Conservation (phyloP, 2,888 invertebrate genomes). For the Criorhina ranunculi region DNA sequence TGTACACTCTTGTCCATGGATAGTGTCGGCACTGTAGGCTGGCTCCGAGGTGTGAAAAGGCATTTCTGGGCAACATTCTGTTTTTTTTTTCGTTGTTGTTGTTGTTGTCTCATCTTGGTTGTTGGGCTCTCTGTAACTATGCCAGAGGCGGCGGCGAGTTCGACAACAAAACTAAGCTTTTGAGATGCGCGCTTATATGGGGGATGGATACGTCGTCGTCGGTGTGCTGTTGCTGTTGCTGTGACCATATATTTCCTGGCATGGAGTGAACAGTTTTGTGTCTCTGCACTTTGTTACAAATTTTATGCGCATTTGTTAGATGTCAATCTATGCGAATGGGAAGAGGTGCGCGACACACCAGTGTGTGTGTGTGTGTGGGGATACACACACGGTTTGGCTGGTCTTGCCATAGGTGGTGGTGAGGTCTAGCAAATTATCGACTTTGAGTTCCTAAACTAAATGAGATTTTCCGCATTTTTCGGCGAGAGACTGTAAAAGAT, state of each 20-base stretch:
- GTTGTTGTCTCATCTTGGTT: slow-evolving; percentile 25
- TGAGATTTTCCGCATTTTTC: slow-evolving; percentile 73
- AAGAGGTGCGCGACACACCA: slow-evolving; percentile 44
- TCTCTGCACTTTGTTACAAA: slow-evolving; percentile 75
- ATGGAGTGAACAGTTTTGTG: slow-evolving; percentile 71
- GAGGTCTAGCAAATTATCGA: slow-evolving; percentile 69
- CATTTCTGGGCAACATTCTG: slow-evolving; percentile 72
- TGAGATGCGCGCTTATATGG: slow-evolving; percentile 73
- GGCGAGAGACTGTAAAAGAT: slow-evolving; percentile 62
- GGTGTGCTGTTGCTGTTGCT: slow-evolving; percentile 51
- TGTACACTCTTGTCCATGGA: slow-evolving; percentile 22
- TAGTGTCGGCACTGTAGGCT: slow-evolving; percentile 16
- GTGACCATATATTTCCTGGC: slow-evolving; percentile 70
- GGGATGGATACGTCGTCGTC: slow-evolving; percentile 54
- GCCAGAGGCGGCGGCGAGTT: slow-evolving; percentile 55
- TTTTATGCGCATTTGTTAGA: slow-evolving; percentile 77
- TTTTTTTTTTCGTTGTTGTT: slow-evolving; percentile 11
- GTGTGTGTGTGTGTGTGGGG: neutral
- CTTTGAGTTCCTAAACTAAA: slow-evolving; percentile 69
- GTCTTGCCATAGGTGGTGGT: slow-evolving; percentile 53
- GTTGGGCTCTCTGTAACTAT: slow-evolving; percentile 54
- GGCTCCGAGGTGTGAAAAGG: slow-evolving; percentile 75
- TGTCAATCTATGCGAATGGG: slow-evolving; percentile 65
- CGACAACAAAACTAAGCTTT: slow-evolving; percentile 63
- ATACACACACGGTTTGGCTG: neutral